A percentile compares a stretch with the other conserved stretches of the same genome.
phyloP scores from a whole-genome alignment of 92 coral and sea anemone genomes.

The Zoanthus sociatus region DNA sequence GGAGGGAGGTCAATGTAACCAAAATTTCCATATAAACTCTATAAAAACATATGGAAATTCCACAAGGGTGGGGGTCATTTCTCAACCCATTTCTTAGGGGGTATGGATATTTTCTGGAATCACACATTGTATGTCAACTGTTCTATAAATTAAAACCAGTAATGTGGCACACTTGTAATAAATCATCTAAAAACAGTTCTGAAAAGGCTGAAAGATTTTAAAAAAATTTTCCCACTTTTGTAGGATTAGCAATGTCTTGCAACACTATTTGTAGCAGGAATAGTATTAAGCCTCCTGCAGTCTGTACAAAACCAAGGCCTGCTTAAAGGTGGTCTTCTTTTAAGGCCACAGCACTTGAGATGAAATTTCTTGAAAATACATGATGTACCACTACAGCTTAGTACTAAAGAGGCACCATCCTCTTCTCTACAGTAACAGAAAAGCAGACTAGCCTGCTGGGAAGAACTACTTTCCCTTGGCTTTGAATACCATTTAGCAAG shows the following conservation, averaged over 20 bases:
- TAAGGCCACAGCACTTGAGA: slow-evolving; percentile 18
- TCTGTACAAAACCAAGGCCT: slow-evolving; percentile 14
- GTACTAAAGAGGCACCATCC: slow-evolving; percentile 18
- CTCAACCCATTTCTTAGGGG: slow-evolving; percentile 10
- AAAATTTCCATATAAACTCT: slow-evolving; percentile 12
- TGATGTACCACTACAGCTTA: slow-evolving; percentile 7
- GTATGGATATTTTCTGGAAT: neutral
- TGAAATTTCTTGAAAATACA: slow-evolving; percentile 14
- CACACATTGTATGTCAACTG: neutral
- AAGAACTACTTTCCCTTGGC: slow-evolving; percentile 4
- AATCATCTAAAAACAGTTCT: neutral
- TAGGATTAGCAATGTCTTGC: neutral
- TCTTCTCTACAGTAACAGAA: slow-evolving; percentile 10
- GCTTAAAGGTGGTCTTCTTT: slow-evolving; percentile 11
- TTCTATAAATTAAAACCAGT: neutral
- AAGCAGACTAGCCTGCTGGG: slow-evolving; percentile 16
- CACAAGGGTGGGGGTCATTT: slow-evolving; percentile 11
- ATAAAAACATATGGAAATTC: slow-evolving; percentile 5
- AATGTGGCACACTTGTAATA: neutral
- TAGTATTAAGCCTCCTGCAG: neutral
- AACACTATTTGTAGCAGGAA: slow-evolving; percentile 1
- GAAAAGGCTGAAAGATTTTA: too few species aligned
- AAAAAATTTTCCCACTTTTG: neutral
- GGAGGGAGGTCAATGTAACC: neutral
- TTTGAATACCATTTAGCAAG: slow-evolving; percentile 12